A percentile compares a stretch with the other conserved stretches of the same genome.
Evolutionary conservation across 1,140 invertebrate genomes (phyloP).

Genomic region (Leptopilina clavipes): DNA sequence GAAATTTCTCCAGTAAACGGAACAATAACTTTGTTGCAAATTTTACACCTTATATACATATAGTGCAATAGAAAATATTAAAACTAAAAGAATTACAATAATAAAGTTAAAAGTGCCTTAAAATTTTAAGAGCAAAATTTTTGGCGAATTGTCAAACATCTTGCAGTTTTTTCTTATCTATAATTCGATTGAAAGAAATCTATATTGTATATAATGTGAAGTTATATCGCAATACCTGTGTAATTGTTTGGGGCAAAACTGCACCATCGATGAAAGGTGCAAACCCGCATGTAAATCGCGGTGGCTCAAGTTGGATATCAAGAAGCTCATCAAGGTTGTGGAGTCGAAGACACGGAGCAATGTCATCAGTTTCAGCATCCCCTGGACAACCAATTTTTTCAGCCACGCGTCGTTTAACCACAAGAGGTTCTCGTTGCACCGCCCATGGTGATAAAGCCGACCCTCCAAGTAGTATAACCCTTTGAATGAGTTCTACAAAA

Average conservation of each 20-base stretch:
- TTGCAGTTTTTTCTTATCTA: too few species aligned
- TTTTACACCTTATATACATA: neutral
- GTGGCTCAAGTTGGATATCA: constrained; percentile 83
- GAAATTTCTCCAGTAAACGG: neutral
- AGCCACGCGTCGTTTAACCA: constrained; percentile 86
- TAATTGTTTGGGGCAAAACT: constrained; percentile 75
- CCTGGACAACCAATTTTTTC: constrained; percentile 86
- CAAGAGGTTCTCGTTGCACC: constrained; percentile 89
- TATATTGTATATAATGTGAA: neutral
- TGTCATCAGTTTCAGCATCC: constrained; percentile 84
- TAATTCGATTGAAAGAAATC: neutral
- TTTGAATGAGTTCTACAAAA: constrained; percentile 87
- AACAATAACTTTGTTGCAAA: neutral
- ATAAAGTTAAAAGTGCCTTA: too few species aligned
- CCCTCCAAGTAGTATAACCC: constrained; percentile 93
- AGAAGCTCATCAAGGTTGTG: constrained; percentile 84
- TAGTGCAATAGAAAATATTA: neutral
- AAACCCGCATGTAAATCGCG: constrained; percentile 89
- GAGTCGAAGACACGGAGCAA: constrained; percentile 87
- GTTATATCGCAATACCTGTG: constrained; percentile 59
- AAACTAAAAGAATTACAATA: too few species aligned
- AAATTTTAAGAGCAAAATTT: too few species aligned
- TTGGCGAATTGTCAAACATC: too few species aligned
- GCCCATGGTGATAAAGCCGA: constrained; percentile 97
- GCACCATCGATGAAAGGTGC: constrained; percentile 92